Percentiles rank a stretch among this genome's conserved stretches.
These are phyloP conservation scores for Falco berigora DNA, from an alignment of 2,797 vertebrate genomes.

Conservation along the genomic window DNA sequence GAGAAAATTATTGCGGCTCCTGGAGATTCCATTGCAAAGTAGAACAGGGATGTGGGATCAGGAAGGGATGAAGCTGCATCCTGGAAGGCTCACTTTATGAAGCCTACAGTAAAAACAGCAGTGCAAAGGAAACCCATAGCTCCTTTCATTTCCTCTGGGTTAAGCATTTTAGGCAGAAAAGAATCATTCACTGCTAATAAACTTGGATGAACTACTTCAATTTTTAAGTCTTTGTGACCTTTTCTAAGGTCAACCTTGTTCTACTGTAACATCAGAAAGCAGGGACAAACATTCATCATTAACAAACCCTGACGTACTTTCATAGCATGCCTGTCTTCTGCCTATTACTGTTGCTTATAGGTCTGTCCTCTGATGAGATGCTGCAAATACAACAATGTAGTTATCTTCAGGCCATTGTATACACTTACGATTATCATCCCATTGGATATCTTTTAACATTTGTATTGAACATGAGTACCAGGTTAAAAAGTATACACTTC, in stretches of 20 bases:
- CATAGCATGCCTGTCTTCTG: background rate
- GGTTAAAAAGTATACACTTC: background rate
- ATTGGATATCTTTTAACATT: background rate
- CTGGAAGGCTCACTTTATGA: background rate
- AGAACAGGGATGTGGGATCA: background rate
- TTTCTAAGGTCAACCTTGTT: background rate
- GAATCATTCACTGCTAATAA: background rate
- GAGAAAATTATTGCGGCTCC: background rate
- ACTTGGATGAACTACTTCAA: background rate
- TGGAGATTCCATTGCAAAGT: background rate
- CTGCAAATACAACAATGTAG: background rate
- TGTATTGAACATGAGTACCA: background rate
- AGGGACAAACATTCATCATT: background rate
- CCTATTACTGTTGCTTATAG: background rate
- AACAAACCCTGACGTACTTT: background rate
- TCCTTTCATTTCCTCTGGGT: background rate
- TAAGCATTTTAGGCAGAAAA: background rate
- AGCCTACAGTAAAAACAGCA: background rate
- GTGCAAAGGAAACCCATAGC: background rate
- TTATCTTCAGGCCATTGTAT: background rate
- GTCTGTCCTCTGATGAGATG: background rate
- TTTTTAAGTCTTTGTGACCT: background rate
- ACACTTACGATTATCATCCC: background rate
- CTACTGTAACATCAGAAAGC: background rate
- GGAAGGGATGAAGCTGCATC: background rate